Evolutionary conservation across 2,797 vertebrate genomes (phyloP).

Genomic region (Myiotriccus ornatus): DNA sequence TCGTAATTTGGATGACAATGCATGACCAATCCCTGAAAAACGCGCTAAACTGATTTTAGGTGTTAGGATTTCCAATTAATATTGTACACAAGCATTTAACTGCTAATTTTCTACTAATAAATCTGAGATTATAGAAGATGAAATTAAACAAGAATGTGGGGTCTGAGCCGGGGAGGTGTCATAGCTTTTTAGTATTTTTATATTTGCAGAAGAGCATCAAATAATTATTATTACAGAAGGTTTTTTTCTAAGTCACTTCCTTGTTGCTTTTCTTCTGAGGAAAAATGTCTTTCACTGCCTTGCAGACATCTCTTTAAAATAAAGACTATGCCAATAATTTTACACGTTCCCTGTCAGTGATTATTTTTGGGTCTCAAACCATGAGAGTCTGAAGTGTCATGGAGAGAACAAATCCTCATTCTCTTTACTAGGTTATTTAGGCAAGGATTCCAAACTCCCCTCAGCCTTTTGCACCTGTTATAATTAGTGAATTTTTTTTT

Average conservation of each 20-base stretch:
- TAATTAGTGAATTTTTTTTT: background rate
- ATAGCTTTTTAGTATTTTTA: background rate
- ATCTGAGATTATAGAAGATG: background rate
- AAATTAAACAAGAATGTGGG: background rate
- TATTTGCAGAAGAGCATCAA: background rate
- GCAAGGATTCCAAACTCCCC: background rate
- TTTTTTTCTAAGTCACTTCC: background rate
- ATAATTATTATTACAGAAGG: background rate
- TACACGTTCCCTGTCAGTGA: background rate
- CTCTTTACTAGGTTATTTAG: background rate
- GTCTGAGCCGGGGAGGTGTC: background rate
- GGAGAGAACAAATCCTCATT: background rate
- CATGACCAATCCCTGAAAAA: background rate
- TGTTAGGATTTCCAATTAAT: background rate
- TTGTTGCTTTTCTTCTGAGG: background rate
- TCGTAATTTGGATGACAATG: background rate
- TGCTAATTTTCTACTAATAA: background rate
- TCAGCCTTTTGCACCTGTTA: background rate
- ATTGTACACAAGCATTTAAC: background rate
- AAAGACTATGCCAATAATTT: background rate
- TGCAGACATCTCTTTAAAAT: background rate
- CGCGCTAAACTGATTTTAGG: background rate
- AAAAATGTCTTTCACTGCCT: slow-evolving; percentile 3
- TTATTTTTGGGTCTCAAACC: background rate
- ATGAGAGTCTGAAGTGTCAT: background rate